Evolutionary conservation across 2,888 invertebrate genomes (phyloP), one percentile per base, ranked within the genome.

Genomic region (Herminia tarsipennalis): DNA sequence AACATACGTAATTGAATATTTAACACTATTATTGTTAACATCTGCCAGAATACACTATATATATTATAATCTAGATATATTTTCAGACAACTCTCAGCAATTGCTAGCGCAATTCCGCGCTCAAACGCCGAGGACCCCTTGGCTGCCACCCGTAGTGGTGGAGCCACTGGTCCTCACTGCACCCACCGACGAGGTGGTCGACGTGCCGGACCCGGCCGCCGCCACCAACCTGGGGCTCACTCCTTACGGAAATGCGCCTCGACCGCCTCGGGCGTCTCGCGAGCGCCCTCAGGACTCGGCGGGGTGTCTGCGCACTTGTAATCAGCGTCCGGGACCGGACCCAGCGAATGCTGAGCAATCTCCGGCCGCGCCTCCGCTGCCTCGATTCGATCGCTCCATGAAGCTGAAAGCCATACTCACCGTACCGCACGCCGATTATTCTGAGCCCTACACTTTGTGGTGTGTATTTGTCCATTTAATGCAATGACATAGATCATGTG

Each of bases 361-460:
- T 3, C 32, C 43, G 35, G n/a, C 16, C 28, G 58, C 24, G 0
- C 77, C 78, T 1, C 45, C 74, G 1, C 65, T 51, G 1, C 86
- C 82, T 5, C 71, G 65, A 37, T 76, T 83, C 53, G 63, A 69
- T 34, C 73, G 73, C 35, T 75, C 84, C 21, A 50, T 82, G 42
- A 41, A 59, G 46, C 28, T 88, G 30, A 73, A 74, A 21, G 86
- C 71, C 3, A 68, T 69, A 47, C 73, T 87, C 22, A 78, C 76
- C 10, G 85, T 83, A 33, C 77, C 74, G 8, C 71, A 74, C 38
- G 78, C 86, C 6, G 86, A 76, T 55, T 87, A 78, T 61, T 78
- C 84, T 1, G 87, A 87, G 51, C 64, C 73, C 1, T 87, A 84
- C 58, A 68, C 75, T 5, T 66, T 75, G 1, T 76, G 83, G 86